Percentiles rank a stretch among this genome's conserved stretches.
These are phyloP conservation scores for Merops nubicus DNA, from an alignment of 2,113 vertebrate genomes.

Conservation along the genomic window DNA sequence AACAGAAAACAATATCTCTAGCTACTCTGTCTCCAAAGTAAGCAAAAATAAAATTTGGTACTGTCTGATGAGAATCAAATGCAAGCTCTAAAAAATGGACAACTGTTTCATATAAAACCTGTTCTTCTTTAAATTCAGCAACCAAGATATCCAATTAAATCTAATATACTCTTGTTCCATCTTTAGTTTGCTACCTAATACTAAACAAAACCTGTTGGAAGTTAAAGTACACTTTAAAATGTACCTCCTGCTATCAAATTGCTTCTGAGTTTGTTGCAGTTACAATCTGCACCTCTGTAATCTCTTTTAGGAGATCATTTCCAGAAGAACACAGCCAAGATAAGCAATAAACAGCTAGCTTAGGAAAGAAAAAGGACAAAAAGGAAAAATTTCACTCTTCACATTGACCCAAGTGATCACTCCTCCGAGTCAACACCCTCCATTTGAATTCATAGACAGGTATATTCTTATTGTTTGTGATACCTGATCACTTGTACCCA, in stretches of 20 bases:
- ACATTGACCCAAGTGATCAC: neutral
- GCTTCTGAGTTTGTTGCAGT: neutral
- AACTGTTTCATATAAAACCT: neutral
- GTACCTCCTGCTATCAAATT: neutral
- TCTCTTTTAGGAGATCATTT: neutral
- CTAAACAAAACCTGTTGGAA: neutral
- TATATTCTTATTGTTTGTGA: neutral
- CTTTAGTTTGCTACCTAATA: neutral
- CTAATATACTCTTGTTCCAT: neutral
- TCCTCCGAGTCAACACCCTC: neutral
- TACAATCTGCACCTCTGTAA: neutral
- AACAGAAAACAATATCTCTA: neutral
- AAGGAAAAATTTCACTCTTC: neutral
- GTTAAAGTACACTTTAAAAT: neutral
- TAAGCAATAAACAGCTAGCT: neutral
- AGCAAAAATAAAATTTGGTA: neutral
- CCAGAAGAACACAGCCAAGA: neutral
- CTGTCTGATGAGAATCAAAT: neutral
- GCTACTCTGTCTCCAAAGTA: neutral
- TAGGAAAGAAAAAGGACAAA: neutral
- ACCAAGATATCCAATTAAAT: neutral
- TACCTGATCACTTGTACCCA: neutral
- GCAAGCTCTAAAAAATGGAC: neutral
- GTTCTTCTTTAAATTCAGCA: neutral
- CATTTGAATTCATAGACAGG: neutral